Conservation (phyloP, 2,888 invertebrate species). For the Xanthia togata region DNA sequence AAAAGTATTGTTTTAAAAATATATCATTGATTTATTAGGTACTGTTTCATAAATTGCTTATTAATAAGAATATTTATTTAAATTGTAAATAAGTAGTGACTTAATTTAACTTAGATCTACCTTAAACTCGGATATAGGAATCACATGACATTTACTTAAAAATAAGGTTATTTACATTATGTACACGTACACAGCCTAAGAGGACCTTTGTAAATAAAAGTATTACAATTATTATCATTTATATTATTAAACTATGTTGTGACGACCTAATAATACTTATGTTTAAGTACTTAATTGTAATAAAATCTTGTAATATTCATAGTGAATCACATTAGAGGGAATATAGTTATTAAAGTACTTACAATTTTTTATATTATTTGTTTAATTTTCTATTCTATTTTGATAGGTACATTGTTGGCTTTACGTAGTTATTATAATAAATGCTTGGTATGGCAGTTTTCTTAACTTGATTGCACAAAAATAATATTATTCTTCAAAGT, state of each 20-base stretch:
- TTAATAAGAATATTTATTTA: slow-evolving; percentile 33
- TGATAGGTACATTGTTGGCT: slow-evolving; percentile 49
- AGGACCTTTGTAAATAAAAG: slow-evolving; percentile 80
- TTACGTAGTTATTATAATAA: slow-evolving; percentile 40
- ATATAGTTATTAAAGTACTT: slow-evolving; percentile 43
- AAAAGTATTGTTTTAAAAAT: background rate
- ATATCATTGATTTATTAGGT: slow-evolving; percentile 28
- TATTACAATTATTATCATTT: slow-evolving; percentile 42
- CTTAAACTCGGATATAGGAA: slow-evolving; percentile 58
- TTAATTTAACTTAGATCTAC: slow-evolving; percentile 31
- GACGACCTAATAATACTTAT: slow-evolving; percentile 75
- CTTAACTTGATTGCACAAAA: slow-evolving; percentile 45
- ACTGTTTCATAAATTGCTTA: slow-evolving; percentile 25
- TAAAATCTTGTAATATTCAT: slow-evolving; percentile 51
- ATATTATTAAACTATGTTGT: slow-evolving; percentile 73
- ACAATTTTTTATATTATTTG: slow-evolving; percentile 12
- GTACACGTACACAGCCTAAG: slow-evolving; percentile 85
- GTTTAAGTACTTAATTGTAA: slow-evolving; percentile 66
- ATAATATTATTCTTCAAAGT: slow-evolving; percentile 16
- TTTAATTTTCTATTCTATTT: slow-evolving; percentile 39
- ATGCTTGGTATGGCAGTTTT: slow-evolving; percentile 58
- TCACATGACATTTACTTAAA: slow-evolving; percentile 66
- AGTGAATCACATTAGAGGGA: slow-evolving; percentile 60
- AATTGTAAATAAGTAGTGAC: slow-evolving; percentile 37
- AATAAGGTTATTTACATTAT: slow-evolving; percentile 84